A percentile compares a stretch with the other conserved stretches of the same genome.
Conservation (phyloP, 2,888 invertebrate species). For the Hartigia nigra region DNA sequence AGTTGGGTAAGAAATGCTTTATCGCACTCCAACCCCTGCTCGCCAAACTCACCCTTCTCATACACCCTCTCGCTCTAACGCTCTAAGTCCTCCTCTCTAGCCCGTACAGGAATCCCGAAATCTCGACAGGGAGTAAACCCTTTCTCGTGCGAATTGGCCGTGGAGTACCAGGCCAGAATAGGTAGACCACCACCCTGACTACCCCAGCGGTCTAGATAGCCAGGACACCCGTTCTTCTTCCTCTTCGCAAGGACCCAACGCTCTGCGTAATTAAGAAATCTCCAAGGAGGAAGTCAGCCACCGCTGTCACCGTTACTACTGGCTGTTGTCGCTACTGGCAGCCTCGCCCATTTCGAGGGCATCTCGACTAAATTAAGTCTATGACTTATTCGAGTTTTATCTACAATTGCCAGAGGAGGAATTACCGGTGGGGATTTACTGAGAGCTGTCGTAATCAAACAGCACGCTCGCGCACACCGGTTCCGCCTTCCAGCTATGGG, state of each 20-base stretch:
- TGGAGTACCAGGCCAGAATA: conserved; percentile 23
- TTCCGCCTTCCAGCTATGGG: background rate
- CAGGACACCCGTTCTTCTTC: conserved; percentile 22
- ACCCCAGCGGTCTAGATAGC: background rate
- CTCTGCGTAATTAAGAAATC: conserved; percentile 62
- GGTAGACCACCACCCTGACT: background rate
- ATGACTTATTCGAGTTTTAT: conserved; percentile 66
- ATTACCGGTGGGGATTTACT: conserved; percentile 53
- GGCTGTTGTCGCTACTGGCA: conserved; percentile 37
- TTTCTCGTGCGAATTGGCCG: conserved; percentile 24
- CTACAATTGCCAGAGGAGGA: conserved; percentile 63
- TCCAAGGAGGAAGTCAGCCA: conserved; percentile 48
- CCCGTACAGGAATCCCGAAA: conserved; percentile 42
- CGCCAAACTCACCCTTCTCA: background rate
- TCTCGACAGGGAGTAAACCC: conserved; percentile 42
- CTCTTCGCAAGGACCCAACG: conserved; percentile 24
- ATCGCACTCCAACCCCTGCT: conserved; percentile 30
- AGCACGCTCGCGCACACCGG: background rate
- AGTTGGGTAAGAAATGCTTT: conserved; percentile 48
- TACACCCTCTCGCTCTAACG: background rate
- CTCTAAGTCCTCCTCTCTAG: conserved; percentile 7
- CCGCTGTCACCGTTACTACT: conserved; percentile 23
- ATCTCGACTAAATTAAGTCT: conserved; percentile 61
- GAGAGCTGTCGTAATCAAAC: conserved; percentile 52
- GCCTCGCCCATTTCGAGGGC: conserved; percentile 11